Evolutionary conservation across 1,140 invertebrate species (phyloP).

Genomic region (Brachionus sp.): DNA sequence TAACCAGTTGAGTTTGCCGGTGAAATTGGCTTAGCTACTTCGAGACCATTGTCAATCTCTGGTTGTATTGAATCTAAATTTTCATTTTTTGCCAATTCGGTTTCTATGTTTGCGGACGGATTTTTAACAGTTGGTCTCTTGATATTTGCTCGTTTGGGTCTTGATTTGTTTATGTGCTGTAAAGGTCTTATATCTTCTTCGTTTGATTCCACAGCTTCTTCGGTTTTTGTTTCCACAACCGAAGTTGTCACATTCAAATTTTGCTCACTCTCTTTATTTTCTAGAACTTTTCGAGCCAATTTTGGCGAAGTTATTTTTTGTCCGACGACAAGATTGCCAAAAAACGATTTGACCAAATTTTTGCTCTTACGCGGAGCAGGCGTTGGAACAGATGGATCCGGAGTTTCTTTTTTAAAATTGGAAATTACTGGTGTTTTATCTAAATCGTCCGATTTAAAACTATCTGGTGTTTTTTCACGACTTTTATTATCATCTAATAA

Average conservation of each 20-base stretch:
- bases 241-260: neutral
- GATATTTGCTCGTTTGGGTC: neutral
- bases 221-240: neutral
- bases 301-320: conserved; percentile 14
- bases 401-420: neutral
- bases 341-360: conserved; percentile 6
- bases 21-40: neutral
- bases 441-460: neutral
- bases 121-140: conserved; percentile 37
- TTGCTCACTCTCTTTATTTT: neutral
- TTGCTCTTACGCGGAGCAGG: neutral
- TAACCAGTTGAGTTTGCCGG: neutral
- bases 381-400: neutral
- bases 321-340: neutral
- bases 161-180: conserved; percentile 28
- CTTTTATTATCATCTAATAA: neutral
- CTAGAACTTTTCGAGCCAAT: neutral
- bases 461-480: neutral
- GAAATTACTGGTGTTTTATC: neutral
- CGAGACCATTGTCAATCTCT: neutral
- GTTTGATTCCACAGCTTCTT: neutral
- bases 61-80: neutral
- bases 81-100: neutral
- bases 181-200: neutral
- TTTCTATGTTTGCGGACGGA: neutral